Evolutionary conservation across 2,888 invertebrate species (phyloP), one percentile per base, ranked within the genome.

Genomic region (Phyllotreta striolata): DNA sequence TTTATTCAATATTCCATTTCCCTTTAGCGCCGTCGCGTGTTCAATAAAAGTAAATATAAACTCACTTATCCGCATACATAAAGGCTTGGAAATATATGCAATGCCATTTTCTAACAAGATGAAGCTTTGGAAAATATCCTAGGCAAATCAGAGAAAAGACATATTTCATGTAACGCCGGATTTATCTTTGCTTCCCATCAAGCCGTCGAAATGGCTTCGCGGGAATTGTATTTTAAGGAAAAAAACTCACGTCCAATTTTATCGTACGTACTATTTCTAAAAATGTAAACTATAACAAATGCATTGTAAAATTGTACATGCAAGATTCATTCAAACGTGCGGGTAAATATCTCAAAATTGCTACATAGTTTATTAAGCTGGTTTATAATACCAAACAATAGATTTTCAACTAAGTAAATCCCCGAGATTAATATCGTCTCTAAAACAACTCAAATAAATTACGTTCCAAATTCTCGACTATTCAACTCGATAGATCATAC

Each of bases 151-250:
- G 4, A 39, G 5, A 52, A 12, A 52, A 14, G 39, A 38, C 37
- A 52, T 52, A 52, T 52, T 52, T 52, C 13, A 38, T 52, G 10
- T 12, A 38, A 38, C 10, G 13, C 39, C 5, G 52, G 38, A 52
- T 52, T 52, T 52, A 52, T 52, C 38, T 52, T 52, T 52, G 38
- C 39, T 52, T 52, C 34, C 13, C 39, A 52, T 12, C 52, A 52
- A 7, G 14, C 24, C 24, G 24, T 24, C 24, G 24, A 24, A 24
- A 24, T 24, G 24, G 24, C 2, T 24, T 24, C 24, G 24, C 24
- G 24, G 24, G 24, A 24, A 24, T 24, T 24, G 24, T 24, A 24
- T 24, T 24, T 24, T 24, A 24, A 4, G 24, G 24, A 24, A 24
- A n/a, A 24, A 24, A 24, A 24, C 24, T 24, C 24, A 24, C 24